Base-by-base conservation (phyloP, 2,797 vertebrate species). In the Lacerta bilineata region DNA sequence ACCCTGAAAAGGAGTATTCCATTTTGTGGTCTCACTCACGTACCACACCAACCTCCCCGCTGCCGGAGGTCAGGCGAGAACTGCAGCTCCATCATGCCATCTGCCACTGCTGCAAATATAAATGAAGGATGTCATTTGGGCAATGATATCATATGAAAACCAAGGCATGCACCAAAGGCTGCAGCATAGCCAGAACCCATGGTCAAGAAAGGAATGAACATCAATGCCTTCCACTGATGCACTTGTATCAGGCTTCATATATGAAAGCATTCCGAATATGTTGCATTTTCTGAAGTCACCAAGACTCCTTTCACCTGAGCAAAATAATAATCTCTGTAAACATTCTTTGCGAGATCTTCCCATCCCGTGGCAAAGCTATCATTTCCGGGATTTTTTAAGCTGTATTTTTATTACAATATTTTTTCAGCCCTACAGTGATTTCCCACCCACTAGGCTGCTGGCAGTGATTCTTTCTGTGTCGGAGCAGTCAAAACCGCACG, bases 191-290 rank as follows among this genome's bases (percentile, higher is more conserved):
- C 18, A 0, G 0, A 8, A 74, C 33, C 7, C 43, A 9, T 13
- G 39, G 6, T 59, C 43, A 78, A 5, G 1, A 2, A 2, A 0
- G 17, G 55, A 74, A 55, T 29, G 17, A 66, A 43, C 33, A 1
- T 0, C 7, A 39, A 1, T 1, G 0, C 29, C 33, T 20, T 3
- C 41, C 0, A 0, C 17, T 2, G 18, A 29, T 68, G n/a, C 75
- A 66, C 27, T 8, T 15, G 3, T 55, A 18, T 0, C 3, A 1
- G 29, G 18, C 23, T 75, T 64, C 80, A n/a, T 9, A 25, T 2
- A 25, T 36, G 1, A 41, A 46, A 55, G 43, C 13, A 20, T 1
- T 0, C 0, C 1, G 36, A 59, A 18, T 13, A 10, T 46, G 18
- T 68, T 2, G 7, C 69, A 18, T 6, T 0, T 77, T 46, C 27